phyloP scores from a whole-genome alignment of 2,888 invertebrate species.

The Lycophotia porphyrea region DNA sequence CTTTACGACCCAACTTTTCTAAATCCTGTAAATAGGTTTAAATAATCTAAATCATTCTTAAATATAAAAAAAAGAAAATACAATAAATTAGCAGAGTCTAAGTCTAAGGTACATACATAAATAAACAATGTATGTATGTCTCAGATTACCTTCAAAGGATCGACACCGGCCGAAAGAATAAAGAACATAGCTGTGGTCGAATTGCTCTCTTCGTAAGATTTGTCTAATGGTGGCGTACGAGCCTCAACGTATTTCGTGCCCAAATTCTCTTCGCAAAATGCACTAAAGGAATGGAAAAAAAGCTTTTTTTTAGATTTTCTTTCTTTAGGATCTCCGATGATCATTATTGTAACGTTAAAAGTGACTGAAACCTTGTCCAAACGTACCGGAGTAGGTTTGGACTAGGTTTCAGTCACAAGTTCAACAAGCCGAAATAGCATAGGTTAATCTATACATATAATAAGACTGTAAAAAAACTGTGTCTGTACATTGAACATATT shows the following conservation, averaged over 20 bases:
- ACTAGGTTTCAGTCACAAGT: too few relatives aligned
- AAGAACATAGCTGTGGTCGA: slow-evolving; percentile 97
- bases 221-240: slow-evolving; percentile 94
- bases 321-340: not conserved
- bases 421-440: too few relatives aligned
- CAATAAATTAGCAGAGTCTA: not conserved
- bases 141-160: slow-evolving; percentile 94
- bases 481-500: too few relatives aligned
- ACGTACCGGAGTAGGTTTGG: too few relatives aligned
- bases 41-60: not conserved
- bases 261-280: slow-evolving; percentile 97
- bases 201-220: slow-evolving; percentile 96
- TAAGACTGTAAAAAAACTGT: too few relatives aligned
- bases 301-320: not conserved
- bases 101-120: not conserved
- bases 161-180: slow-evolving; percentile 98
- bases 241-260: slow-evolving; percentile 95
- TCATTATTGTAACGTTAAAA: not conserved
- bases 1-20: slow-evolving; percentile 94
- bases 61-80: not conserved
- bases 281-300: slow-evolving; percentile 80
- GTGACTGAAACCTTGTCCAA: not conserved
- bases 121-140: not conserved
- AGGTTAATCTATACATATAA: too few relatives aligned
- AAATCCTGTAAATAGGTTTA: slow-evolving; percentile 92